A percentile compares a stretch with the other conserved stretches of the same genome.
Evolutionary conservation across 2,888 invertebrate genomes (phyloP).

Genomic region (Odiellus spinosus): DNA sequence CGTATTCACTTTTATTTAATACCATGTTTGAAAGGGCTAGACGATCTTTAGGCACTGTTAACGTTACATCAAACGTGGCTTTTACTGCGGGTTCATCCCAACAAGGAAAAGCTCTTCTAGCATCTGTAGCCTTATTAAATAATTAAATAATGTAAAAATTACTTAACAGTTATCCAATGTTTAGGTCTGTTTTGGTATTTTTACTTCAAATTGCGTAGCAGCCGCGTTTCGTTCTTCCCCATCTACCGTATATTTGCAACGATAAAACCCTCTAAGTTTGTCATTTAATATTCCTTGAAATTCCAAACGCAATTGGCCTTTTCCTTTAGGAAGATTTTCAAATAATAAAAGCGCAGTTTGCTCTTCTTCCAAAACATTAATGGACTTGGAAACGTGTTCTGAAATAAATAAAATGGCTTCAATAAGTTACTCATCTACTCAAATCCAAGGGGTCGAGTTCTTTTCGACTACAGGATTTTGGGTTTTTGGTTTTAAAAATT

Average conservation of each 20-base stretch:
- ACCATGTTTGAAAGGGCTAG: not conserved
- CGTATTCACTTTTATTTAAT: too few species aligned
- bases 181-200: too few species aligned
- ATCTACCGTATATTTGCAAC: conserved; percentile 28
- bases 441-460: too few species aligned
- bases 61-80: conserved; percentile 8
- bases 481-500: too few species aligned
- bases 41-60: conserved; percentile 1
- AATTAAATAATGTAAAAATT: not conserved
- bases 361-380: conserved; percentile 2
- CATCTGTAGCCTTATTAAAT: conserved; percentile 54
- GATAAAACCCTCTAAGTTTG: conserved; percentile 32
- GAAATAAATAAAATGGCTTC: too few species aligned
- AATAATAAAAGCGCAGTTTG: not conserved
- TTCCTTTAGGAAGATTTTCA: not conserved
- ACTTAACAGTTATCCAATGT: too few species aligned
- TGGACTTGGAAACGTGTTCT: not conserved
- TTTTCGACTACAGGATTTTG: too few species aligned
- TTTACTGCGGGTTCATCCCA: conserved; percentile 57
- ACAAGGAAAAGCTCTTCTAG: conserved; percentile 81
- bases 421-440: too few species aligned
- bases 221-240: conserved; percentile 27
- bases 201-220: conserved; percentile 32
- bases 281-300: conserved; percentile 31
- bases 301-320: conserved; percentile 20